These are phyloP conservation scores for Pseudopodoces humilis DNA, from an alignment of 2,113 vertebrate genomes.

Conservation along the genomic window DNA sequence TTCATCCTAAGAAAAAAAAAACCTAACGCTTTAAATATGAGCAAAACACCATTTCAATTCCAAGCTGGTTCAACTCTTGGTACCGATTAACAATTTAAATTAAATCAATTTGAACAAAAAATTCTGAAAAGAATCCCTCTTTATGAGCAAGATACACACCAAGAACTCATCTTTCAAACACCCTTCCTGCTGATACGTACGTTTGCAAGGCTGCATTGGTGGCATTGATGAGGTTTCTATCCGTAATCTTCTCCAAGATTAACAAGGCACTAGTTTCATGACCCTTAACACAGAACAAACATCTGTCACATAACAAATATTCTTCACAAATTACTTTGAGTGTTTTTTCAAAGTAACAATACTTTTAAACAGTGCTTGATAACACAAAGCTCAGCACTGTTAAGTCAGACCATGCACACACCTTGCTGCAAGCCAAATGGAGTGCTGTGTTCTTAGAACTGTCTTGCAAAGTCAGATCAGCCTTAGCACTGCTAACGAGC, in stretches of 20 bases:
- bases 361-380: background rate
- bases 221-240: slow-evolving; percentile 98
- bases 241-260: slow-evolving; percentile 97
- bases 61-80: background rate
- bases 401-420: slow-evolving; percentile 52
- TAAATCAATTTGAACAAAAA: background rate
- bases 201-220: slow-evolving; percentile 98
- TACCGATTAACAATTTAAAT: background rate
- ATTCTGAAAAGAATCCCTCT: background rate
- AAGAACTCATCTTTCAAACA: background rate
- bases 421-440: slow-evolving; percentile 98
- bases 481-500: slow-evolving; percentile 97
- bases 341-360: background rate
- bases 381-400: background rate
- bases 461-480: slow-evolving; percentile 96
- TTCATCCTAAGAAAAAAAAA: background rate
- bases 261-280: slow-evolving; percentile 99
- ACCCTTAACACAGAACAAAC: slow-evolving; percentile 80
- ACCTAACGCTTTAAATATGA: background rate
- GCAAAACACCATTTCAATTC: background rate
- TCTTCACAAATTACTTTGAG: background rate
- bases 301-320: slow-evolving; percentile 16
- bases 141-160: background rate
- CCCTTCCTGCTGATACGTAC: slow-evolving; percentile 75
- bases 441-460: slow-evolving; percentile 94